phyloP scores from a whole-genome alignment of 1,140 invertebrate genomes.

The Psilanteris sp. region DNA sequence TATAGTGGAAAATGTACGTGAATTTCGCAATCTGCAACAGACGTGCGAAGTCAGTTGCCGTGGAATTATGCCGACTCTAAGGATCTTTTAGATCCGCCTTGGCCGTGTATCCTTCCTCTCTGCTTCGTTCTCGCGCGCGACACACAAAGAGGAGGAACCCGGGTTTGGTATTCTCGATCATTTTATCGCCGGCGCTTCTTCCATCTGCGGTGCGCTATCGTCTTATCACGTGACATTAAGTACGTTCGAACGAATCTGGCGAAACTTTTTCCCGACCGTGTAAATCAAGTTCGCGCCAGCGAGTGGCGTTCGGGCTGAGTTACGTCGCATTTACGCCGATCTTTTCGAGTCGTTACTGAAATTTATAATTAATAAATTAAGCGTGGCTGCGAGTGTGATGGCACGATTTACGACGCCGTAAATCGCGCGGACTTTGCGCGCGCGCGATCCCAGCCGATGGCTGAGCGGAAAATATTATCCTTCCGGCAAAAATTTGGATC shows the following conservation, averaged over 20 bases:
- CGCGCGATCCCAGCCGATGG: too few relatives aligned
- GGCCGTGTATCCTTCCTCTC: constrained; percentile 71
- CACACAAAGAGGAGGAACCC: constrained; percentile 36
- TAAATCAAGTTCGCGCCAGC: constrained; percentile 37
- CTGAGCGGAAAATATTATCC: too few relatives aligned
- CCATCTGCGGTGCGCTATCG: constrained; percentile 23
- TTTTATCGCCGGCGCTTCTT: constrained; percentile 50
- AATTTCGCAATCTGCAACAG: constrained; percentile 63
- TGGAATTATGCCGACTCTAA: constrained; percentile 73
- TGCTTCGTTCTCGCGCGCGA: constrained; percentile 50
- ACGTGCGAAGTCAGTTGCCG: constrained; percentile 67
- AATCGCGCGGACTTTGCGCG: not conserved
- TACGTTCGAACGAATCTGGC: constrained; percentile 30
- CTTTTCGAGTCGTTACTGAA: not conserved
- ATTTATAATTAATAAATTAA: constrained; percentile 27
- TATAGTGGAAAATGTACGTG: constrained; percentile 53
- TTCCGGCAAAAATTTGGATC: too few relatives aligned
- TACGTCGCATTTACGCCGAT: constrained; percentile 1
- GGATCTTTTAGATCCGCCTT: constrained; percentile 73
- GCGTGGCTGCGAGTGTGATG: not conserved
- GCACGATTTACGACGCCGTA: not conserved
- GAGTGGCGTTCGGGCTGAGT: constrained; percentile 8
- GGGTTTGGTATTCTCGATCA: constrained; percentile 39
- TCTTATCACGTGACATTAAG: constrained; percentile 53
- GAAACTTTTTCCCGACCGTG: constrained; percentile 22